phyloP scores from a whole-genome alignment of 2,113 vertebrate genomes.

The Ochotona curzoniae region DNA sequence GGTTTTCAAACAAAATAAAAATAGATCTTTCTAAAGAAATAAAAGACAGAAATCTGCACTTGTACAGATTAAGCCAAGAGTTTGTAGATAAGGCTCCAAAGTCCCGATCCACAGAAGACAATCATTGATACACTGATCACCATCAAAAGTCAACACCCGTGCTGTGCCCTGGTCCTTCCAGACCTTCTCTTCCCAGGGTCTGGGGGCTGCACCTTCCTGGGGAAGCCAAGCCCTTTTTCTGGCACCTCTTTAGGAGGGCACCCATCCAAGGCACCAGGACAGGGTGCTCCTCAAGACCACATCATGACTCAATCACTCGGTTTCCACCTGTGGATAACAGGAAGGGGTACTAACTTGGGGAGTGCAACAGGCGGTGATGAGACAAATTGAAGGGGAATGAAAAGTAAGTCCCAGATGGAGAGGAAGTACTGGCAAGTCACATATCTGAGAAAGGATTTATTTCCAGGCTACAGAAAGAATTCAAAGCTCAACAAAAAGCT shows the following conservation, averaged over 20 bases:
- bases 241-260: background rate
- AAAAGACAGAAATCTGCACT: background rate
- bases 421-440: background rate
- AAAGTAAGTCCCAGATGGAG: background rate
- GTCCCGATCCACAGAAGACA: background rate
- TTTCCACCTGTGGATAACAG: background rate
- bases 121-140: too few relatives aligned
- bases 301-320: background rate
- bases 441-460: background rate
- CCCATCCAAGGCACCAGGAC: background rate
- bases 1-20: background rate
- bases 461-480: background rate
- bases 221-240: background rate
- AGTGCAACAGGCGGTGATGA: background rate
- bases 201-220: background rate
- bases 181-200: background rate
- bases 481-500: slow-evolving; percentile 6
- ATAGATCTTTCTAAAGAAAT: background rate
- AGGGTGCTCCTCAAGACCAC: background rate
- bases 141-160: too few relatives aligned
- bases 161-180: background rate
- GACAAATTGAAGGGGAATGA: background rate
- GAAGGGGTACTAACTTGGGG: background rate
- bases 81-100: slow-evolving; percentile 4
- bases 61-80: background rate